These are phyloP conservation scores for Mobula hypostoma DNA, from an alignment of 2,113 vertebrate species.

Conservation along the genomic window DNA sequence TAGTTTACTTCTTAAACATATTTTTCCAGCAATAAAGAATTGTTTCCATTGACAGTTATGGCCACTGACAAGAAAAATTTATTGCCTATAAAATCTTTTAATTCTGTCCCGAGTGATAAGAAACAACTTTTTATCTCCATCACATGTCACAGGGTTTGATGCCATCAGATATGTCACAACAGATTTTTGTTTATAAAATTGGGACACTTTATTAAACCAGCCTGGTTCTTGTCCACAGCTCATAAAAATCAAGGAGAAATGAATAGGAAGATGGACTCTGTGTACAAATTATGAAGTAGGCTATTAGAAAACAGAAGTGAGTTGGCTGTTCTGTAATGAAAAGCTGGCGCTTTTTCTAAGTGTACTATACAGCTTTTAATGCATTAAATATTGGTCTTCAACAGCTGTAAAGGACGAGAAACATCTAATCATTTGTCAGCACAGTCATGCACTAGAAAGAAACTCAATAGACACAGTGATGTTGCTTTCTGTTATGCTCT, in stretches of 20 bases:
- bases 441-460: neutral
- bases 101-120: conserved; percentile 1
- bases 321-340: neutral
- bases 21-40: neutral
- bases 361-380: neutral
- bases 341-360: neutral
- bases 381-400: neutral
- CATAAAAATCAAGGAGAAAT: neutral
- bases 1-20: neutral
- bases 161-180: conserved; percentile 24
- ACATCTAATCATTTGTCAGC: neutral
- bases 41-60: conserved; percentile 5
- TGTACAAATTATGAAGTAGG: neutral
- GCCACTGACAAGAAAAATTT: neutral
- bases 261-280: neutral
- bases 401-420: neutral
- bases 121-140: conserved; percentile 13
- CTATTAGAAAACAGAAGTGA: neutral
- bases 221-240: neutral
- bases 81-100: conserved; percentile 23
- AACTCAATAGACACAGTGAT: neutral
- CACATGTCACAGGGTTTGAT: conserved; percentile 3
- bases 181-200: conserved; percentile 24
- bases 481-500: neutral
- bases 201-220: neutral